Evolutionary conservation across 2,797 vertebrate species (phyloP).

Genomic region (Neomorphus geoffroyi): DNA sequence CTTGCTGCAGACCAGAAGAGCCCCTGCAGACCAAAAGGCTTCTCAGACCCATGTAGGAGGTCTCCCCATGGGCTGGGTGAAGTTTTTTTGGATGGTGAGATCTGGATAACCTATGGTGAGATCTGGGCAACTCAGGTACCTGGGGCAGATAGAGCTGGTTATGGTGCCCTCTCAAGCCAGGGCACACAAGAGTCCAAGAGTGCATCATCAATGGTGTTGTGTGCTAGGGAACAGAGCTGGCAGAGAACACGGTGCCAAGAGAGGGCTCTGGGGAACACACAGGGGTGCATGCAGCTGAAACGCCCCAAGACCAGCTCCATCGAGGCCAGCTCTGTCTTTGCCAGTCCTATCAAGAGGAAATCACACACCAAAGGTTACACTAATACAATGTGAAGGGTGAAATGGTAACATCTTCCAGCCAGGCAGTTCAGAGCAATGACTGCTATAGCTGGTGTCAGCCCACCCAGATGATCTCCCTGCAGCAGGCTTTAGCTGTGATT

Average conservation of each 20-base stretch:
- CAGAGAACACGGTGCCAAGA: neutral
- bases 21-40: neutral
- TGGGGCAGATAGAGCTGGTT: neutral
- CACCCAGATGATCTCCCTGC: neutral
- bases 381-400: neutral
- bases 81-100: neutral
- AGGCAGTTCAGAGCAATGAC: neutral
- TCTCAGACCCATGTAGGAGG: neutral
- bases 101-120: neutral
- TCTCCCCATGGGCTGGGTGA: neutral
- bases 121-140: neutral
- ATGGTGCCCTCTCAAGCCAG: neutral
- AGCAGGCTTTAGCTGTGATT: neutral
- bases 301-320: neutral
- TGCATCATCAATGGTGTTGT: fast-evolving
- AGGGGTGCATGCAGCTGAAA: neutral
- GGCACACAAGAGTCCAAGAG: neutral
- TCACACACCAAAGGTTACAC: neutral
- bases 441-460: neutral
- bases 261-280: neutral
- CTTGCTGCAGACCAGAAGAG: neutral
- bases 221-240: neutral
- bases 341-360: neutral
- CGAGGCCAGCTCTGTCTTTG: neutral
- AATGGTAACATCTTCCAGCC: neutral